Percentiles rank a stretch among this genome's conserved stretches.
Evolutionary conservation across 2,797 vertebrate genomes (phyloP).

Genomic region (Aselliscus stoliczkanus): DNA sequence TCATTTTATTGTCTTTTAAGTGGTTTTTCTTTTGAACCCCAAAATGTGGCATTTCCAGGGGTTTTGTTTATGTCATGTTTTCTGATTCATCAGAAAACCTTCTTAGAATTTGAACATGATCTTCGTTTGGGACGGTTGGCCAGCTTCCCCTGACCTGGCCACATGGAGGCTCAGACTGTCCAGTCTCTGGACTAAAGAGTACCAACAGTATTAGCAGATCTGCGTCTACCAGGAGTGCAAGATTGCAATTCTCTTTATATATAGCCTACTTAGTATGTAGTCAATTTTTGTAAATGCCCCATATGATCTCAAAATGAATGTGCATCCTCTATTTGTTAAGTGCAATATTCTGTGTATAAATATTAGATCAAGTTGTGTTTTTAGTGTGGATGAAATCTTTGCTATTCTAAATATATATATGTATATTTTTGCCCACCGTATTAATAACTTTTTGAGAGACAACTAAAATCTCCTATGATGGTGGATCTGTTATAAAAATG

Average conservation of each 20-base stretch:
- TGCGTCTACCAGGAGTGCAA: not conserved
- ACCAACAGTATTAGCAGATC: not conserved
- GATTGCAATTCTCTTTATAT: not conserved
- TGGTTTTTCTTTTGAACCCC: conserved; percentile 28
- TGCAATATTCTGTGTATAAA: not conserved
- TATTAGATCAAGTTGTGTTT: not conserved
- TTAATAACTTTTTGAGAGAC: conserved; percentile 5
- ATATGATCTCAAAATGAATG: not conserved
- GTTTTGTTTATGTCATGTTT: not conserved
- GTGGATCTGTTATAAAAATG: not conserved
- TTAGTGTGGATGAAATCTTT: not conserved
- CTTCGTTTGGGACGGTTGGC: not conserved
- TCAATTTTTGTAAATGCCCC: not conserved
- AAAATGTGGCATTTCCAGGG: conserved; percentile 7
- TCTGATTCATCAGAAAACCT: conserved; percentile 23
- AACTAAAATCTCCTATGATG: not conserved
- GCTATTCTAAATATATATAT: not conserved
- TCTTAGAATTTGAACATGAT: not conserved
- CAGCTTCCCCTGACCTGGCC: not conserved
- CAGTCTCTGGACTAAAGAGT: not conserved
- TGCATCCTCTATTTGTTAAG: not conserved
- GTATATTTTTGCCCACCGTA: not conserved
- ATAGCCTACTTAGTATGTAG: not conserved
- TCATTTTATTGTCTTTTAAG: not conserved
- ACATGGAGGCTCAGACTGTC: not conserved